Evolutionary conservation across 2,888 invertebrate genomes (phyloP).

Genomic region (Platypus cylindrus): DNA sequence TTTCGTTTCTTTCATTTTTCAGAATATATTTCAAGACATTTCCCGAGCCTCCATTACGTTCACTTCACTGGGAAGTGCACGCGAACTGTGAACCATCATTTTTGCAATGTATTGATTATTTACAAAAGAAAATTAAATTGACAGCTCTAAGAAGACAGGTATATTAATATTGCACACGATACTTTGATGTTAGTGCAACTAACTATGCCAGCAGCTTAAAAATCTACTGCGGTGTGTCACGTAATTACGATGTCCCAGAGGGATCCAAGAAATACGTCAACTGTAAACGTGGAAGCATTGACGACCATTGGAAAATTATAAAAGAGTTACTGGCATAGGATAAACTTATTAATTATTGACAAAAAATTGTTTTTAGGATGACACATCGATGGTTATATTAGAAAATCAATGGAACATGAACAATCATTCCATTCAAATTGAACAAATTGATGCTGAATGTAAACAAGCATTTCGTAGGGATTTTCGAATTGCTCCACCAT

Average conservation of each 20-base stretch:
- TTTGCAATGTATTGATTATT: slow-evolving; percentile 43
- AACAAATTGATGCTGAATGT: slow-evolving; percentile 39
- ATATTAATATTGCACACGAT: too few species aligned
- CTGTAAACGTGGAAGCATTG: too few species aligned
- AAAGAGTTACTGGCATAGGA: too few species aligned
- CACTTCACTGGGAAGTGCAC: slow-evolving; percentile 49
- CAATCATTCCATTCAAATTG: slow-evolving; percentile 32
- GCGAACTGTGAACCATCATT: slow-evolving; percentile 43
- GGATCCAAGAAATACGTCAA: too few species aligned
- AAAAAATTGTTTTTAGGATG: slow-evolving; percentile 32
- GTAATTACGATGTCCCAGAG: too few species aligned
- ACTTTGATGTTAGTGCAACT: too few species aligned
- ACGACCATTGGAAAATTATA: too few species aligned
- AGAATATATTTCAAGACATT: slow-evolving; percentile 35
- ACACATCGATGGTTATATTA: slow-evolving; percentile 37
- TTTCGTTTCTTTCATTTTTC: slow-evolving; percentile 5
- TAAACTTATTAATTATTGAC: too few species aligned
- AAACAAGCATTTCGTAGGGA: slow-evolving; percentile 34
- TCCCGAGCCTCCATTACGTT: slow-evolving; percentile 42
- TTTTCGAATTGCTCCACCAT: slow-evolving; percentile 38
- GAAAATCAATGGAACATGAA: slow-evolving; percentile 35
- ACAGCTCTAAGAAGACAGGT: slow-evolving; percentile 32
- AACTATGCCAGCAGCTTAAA: too few species aligned
- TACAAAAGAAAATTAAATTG: slow-evolving; percentile 29
- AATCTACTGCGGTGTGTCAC: too few species aligned